phyloP scores from a whole-genome alignment of 1,140 invertebrate species.

The Atopsyche davidsoni region DNA sequence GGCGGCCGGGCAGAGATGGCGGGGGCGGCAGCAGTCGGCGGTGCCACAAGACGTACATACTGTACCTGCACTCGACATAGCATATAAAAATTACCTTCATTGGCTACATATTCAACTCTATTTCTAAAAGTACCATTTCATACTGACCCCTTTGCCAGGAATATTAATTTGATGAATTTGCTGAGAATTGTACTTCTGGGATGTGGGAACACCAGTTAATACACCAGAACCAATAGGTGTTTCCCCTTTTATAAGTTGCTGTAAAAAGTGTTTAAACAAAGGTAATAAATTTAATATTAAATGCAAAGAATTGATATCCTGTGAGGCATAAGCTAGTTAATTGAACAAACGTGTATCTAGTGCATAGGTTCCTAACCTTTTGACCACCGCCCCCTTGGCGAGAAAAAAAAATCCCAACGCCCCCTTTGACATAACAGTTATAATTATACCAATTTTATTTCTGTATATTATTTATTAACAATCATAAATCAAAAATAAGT shows the following conservation, averaged over 20 bases:
- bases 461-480: no score
- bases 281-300: no score
- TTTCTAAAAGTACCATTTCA: no score
- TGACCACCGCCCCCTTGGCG: no score
- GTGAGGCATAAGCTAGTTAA: neutral
- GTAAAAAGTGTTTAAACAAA: no score
- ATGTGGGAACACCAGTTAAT: constrained; percentile 30
- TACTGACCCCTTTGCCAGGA: constrained; percentile 59
- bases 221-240: constrained; percentile 7
- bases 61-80: constrained; percentile 50
- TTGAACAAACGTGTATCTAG: neutral
- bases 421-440: no score
- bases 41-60: constrained; percentile 64
- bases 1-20: constrained; percentile 10
- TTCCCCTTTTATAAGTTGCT: constrained; percentile 22
- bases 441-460: no score
- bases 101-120: no score
- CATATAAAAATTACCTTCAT: constrained; percentile 22
- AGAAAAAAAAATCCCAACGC: no score
- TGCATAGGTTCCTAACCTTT: no score
- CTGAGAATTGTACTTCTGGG: constrained; percentile 49
- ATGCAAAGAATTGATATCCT: no score
- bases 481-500: no score
- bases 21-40: constrained; percentile 31
- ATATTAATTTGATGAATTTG: constrained; percentile 67